Conservation (phyloP, 2,888 invertebrate genomes). For the Lysandra bellargus region DNA sequence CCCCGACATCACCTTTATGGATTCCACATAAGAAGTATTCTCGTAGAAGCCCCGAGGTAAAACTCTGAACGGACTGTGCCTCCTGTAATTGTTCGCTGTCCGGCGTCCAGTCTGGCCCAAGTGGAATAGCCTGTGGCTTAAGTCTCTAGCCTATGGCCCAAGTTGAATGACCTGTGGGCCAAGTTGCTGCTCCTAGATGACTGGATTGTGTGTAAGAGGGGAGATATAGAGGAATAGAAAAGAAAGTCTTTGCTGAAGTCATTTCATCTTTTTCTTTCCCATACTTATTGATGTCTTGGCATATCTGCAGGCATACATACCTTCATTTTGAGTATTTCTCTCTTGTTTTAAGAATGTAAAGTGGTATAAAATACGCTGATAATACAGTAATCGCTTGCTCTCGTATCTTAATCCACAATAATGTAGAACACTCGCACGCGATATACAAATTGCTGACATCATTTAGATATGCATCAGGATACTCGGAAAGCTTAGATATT, state of each 20-base stretch:
- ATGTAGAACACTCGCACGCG: constrained; percentile 53
- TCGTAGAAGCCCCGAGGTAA: neutral
- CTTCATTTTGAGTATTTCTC: neutral
- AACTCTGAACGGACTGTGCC: constrained; percentile 49
- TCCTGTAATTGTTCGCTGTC: constrained; percentile 66
- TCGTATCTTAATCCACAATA: constrained; percentile 36
- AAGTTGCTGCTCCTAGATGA: no score
- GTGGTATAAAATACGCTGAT: neutral
- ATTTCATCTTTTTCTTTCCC: neutral
- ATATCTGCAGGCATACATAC: neutral
- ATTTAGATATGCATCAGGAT: constrained; percentile 58
- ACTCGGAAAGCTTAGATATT: constrained; percentile 51
- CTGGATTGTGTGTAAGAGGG: no score
- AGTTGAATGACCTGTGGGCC: neutral
- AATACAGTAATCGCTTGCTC: constrained; percentile 33
- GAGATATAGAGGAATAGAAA: neutral
- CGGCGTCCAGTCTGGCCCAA: constrained; percentile 44
- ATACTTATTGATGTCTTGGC: neutral
- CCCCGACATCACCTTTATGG: neutral
- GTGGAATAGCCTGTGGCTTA: constrained; percentile 37
- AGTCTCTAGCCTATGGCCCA: constrained; percentile 39
- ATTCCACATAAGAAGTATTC: neutral
- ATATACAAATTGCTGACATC: constrained; percentile 53
- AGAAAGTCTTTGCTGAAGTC: neutral
- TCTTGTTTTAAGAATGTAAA: neutral